Base-by-base conservation (phyloP, 2,113 vertebrate genomes). In the Emydura subglobosa region DNA sequence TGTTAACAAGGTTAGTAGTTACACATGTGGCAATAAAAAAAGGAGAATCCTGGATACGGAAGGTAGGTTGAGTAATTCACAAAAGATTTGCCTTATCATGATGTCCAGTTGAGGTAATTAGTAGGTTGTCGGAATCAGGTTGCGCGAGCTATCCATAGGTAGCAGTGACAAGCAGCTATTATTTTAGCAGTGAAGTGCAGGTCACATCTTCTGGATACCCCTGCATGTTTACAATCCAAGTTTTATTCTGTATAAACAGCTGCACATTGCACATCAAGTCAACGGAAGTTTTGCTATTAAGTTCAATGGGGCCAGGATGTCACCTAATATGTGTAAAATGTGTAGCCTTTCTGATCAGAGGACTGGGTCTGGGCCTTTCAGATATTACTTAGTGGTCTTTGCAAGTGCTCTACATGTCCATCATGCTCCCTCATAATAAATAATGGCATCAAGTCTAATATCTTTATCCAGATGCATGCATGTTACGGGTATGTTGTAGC, bases 211-310 rank as follows among this genome's bases (percentile, higher is more conserved):
- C 92, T 85, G 97, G 96, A 93, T 94, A 90, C 29, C 5, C 3
- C 68, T 94, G 54, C 4, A 0, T 97, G 82, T 97, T 97, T 97
- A 96, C 89, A 94, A 24, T 94, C 95, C 42, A 96, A 96, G 95
- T 83, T 96, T 94, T 91, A 54, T 65, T 93, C 93, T 88, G 90
- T 92, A 92, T 88, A 92, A 91, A 96, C 88, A 97, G 88, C 87
- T 90, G 57, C 87, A 76, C 59, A 97, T 94, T 94, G 81, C 86
- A 97, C 96, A 93, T 96, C 93, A 93, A 93, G 89, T 76, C 39
- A 76, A 1, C 95, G 94, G 92, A 76, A 78, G 31, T 39, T 21
- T 68, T 68, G 34, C 90, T 85, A 1, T 82, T 95, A 94, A 93
- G 72, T 95, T 92, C 57, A 65, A 24, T 50, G 76, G 94, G 83